Evolutionary conservation across 1,140 invertebrate genomes (phyloP), one percentile per base, ranked within the genome.

Genomic region (Apis cerana): DNA sequence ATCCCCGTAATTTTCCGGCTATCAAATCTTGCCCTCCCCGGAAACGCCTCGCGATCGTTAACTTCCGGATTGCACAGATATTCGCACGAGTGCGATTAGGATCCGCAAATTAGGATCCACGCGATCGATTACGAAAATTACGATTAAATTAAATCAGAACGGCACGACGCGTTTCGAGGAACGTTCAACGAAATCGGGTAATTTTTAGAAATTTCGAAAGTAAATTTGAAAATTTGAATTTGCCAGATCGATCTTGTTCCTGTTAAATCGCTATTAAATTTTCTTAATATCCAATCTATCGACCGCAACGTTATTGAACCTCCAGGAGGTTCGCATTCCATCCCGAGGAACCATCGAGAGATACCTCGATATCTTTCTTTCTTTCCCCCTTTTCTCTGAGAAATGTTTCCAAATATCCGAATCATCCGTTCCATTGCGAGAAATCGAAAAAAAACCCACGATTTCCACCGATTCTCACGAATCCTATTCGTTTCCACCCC

Each of bases 1-100:
- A 33, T 52, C 43, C 72, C 68, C 80, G 72, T 82, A 82, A 82
- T 82, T 82, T 82, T 76, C 80, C 54, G 43, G 54, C 72, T 65
- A 82, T 82, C 80, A 67, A 75, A 76, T 82, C 80, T 82, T 58
- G 62, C 27, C 27, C 27, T 2, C 27, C 2, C 43, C n/a, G 27
- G 56, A 48, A 59, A 74, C 21, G 19, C 71, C 33, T 21, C 1
- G 15, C 74, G 74, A 52, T 75, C 17, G 23, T 33, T 27, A 17
- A 33, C 50, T 15, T 13, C n/a, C 1, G 52, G 13, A 17, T 54
- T 27, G 15, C 27, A 2, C 27, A 12, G 23, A 64, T 65, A 23
- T 4, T 50, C 23, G n/a, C 15, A 3, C 13, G 11, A 19, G 12
- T 23, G 52, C 15, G 27, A 15, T 72, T n/a, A 23, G 1, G n/a